phyloP scores from a whole-genome alignment of 2,113 vertebrate species.

The Macrotus californicus region DNA sequence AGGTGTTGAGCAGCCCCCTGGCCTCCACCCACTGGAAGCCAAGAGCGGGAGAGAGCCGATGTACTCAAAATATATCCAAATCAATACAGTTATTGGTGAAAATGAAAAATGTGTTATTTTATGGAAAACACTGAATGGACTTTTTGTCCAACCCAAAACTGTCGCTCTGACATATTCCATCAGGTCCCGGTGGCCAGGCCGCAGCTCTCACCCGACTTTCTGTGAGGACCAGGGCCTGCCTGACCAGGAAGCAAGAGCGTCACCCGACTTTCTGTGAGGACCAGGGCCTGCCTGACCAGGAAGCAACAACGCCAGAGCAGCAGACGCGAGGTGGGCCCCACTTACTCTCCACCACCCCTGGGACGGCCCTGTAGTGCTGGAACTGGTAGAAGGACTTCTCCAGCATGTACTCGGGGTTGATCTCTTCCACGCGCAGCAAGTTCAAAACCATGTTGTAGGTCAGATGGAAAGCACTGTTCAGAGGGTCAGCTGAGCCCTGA shows the following conservation, averaged over 20 bases:
- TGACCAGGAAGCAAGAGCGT: not conserved
- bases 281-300: not conserved
- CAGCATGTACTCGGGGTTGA: conserved; percentile 99
- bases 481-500: conserved; percentile 93
- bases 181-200: not conserved
- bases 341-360: conserved; percentile 97
- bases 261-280: too few species aligned
- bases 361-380: conserved; percentile 96
- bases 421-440: conserved; percentile 96
- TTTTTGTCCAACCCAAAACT: not conserved
- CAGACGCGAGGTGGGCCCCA: too few species aligned
- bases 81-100: too few species aligned
- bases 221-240: not conserved
- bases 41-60: too few species aligned
- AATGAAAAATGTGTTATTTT: too few species aligned
- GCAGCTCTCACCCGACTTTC: not conserved
- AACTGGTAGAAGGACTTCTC: conserved; percentile 99
- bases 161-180: not conserved
- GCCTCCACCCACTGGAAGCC: too few species aligned
- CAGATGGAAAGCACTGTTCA: conserved; percentile 98
- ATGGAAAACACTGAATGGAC: too few species aligned
- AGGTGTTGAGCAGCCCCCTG: too few species aligned
- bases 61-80: too few species aligned
- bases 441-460: conserved; percentile 99
- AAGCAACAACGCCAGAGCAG: not conserved